These are phyloP conservation scores for Geophilus truncorum DNA, from an alignment of 2,888 invertebrate species.

Conservation along the genomic window DNA sequence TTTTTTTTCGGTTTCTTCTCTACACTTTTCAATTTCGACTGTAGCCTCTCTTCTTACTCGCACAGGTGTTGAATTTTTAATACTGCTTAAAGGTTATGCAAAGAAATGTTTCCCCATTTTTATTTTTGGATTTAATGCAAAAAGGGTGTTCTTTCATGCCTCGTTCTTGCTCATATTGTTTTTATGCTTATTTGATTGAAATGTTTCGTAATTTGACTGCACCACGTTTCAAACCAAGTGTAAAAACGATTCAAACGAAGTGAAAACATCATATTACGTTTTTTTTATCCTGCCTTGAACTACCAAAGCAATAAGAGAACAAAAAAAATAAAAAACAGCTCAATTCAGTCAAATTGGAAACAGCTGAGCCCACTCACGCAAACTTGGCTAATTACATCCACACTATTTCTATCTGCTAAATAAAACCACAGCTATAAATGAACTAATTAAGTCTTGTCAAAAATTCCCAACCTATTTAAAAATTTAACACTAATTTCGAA, in stretches of 20 bases:
- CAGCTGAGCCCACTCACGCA: background rate
- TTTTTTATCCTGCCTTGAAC: background rate
- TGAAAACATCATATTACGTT: slow-evolving; percentile 1
- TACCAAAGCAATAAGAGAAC: background rate
- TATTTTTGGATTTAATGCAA: background rate
- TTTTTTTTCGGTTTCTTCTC: background rate
- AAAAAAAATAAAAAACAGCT: background rate
- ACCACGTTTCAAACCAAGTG: background rate
- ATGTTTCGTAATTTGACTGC: background rate
- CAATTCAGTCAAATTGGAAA: background rate
- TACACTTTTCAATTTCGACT: background rate
- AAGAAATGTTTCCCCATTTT: background rate
- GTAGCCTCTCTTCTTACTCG: background rate
- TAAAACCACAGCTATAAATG: background rate
- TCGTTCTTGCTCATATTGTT: background rate
- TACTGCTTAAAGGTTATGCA: slow-evolving; percentile 4
- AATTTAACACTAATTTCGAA: too few relatives aligned
- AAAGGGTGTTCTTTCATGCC: background rate
- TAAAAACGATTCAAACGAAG: background rate
- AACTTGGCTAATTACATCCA: background rate
- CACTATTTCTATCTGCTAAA: background rate
- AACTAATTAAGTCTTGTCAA: background rate
- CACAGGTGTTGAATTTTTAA: slow-evolving; percentile 25
- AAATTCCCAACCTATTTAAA: too few relatives aligned
- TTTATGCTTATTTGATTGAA: background rate